phyloP scores from a whole-genome alignment of 2,113 vertebrate genomes.

The Datnioides undecimradiatus region DNA sequence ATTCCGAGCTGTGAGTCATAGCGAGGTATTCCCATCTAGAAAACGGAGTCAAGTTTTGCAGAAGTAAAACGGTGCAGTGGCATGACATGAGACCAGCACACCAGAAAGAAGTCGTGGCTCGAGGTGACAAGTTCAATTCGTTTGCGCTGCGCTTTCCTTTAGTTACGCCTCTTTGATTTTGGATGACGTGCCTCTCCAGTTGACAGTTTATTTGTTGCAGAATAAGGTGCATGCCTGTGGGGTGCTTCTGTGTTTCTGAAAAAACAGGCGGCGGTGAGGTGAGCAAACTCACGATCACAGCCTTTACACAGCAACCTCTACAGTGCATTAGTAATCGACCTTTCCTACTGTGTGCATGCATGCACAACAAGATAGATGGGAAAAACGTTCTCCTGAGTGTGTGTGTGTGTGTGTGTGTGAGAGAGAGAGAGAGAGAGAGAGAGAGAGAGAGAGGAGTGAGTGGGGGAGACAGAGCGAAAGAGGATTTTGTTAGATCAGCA shows the following conservation, averaged over 20 bases:
- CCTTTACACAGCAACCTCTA: constrained; percentile 42
- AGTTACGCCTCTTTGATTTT: constrained; percentile 42
- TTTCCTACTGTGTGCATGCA: not conserved
- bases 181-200: constrained; percentile 18
- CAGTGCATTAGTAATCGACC: constrained; percentile 21
- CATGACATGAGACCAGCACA: constrained; percentile 52
- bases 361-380: not conserved
- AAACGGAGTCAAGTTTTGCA: constrained; percentile 51
- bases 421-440: not conserved
- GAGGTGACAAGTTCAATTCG: constrained; percentile 55
- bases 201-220: constrained; percentile 28
- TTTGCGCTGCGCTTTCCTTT: constrained; percentile 36
- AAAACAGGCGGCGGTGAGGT: constrained; percentile 2
- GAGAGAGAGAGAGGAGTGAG: constrained; percentile 21
- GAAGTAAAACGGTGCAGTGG: constrained; percentile 63
- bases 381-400: not conserved
- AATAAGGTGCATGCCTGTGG: constrained; percentile 18
- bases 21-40: constrained; percentile 42
- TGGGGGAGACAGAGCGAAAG: constrained; percentile 24
- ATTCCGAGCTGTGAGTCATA: constrained; percentile 52
- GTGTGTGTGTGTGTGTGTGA: not conserved
- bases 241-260: not conserved
- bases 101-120: constrained; percentile 54
- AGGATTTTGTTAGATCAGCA: constrained; percentile 76
- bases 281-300: constrained; percentile 30